Conservation (phyloP, 1,140 invertebrate genomes). For the Pteromalus puparum region DNA sequence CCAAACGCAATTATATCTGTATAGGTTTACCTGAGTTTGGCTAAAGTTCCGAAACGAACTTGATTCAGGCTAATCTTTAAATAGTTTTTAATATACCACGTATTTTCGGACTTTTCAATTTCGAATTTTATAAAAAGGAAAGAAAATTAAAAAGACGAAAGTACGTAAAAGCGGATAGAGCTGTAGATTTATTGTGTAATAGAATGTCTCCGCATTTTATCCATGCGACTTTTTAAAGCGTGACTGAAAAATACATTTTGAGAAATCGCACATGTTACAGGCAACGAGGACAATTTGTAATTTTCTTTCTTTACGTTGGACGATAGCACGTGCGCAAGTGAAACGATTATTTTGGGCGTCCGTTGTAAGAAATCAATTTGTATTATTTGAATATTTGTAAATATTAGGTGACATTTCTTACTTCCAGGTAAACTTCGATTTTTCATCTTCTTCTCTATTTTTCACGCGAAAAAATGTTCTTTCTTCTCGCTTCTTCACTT, state of each 20-base stretch:
- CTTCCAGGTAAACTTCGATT: constrained; percentile 35
- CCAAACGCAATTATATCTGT: constrained; percentile 28
- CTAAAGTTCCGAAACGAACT: constrained; percentile 9
- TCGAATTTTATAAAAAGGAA: constrained; percentile 8
- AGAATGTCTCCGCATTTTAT: constrained; percentile 29
- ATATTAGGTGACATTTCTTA: constrained; percentile 52
- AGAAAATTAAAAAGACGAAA: constrained; percentile 13
- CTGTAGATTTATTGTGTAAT: constrained; percentile 44
- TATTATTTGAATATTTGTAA: constrained; percentile 56
- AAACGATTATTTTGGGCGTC: constrained; percentile 30
- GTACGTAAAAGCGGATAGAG: constrained; percentile 10
- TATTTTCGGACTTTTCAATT: constrained; percentile 40
- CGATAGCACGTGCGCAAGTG: not conserved
- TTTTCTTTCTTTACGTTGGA: constrained; percentile 34
- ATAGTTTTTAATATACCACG: constrained; percentile 24
- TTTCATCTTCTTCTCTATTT: constrained; percentile 37
- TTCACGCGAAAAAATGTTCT: constrained; percentile 25
- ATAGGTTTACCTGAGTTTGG: constrained; percentile 21
- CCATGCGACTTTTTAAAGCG: not conserved
- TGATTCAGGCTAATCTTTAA: constrained; percentile 24
- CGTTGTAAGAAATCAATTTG: constrained; percentile 45
- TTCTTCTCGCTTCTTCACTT: constrained; percentile 39
- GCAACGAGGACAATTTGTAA: constrained; percentile 29
- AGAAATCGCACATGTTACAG: not conserved
- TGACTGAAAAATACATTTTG: not conserved